Base-by-base conservation (phyloP, 2,113 vertebrate genomes). In the Passer montanus region DNA sequence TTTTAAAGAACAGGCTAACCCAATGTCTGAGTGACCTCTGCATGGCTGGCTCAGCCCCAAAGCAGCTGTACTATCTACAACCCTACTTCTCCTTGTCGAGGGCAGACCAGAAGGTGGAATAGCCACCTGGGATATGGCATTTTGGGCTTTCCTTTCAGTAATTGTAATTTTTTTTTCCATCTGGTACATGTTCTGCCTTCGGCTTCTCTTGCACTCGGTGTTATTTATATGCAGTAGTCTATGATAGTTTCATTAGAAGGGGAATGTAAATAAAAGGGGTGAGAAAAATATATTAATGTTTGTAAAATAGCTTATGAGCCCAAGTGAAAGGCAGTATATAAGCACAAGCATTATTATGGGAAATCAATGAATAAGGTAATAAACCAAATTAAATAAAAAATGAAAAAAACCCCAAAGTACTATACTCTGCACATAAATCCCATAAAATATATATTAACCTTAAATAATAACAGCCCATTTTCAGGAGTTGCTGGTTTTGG, bases 321-420 rank as follows among this genome's bases (percentile, higher is more conserved):
- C 28, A n/a, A 53, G 58, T 58, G 89, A 93, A 91, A 83, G 89
- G 91, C 59, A 90, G 59, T 95, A 90, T 89, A 90, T 85, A 95
- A 90, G 46, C 72, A 87, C 39, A 80, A 85, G 53, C 68, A 59
- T 89, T 84, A 76, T 59, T 95, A 84, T 82, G 35, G 78, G 69
- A 96, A 97, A 96, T 95, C 94, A 91, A 94, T 91, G 81, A 95
- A 95, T 93, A 92, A 80, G 24, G 75, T 86, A 97, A 96, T 94
- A 97, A 93, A 82, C 33, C 31, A 91, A 84, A 75, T 46, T 30
- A 69, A 64, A 78, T 55, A 88, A 83, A 78, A 80, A 84, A 84
- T 15, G 4, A 58, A 84, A 83, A 72, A 73, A 53, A 9, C 1
- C 22, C 33, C 22, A 0, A 67, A 91, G 20, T 10, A 17, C 77